Conservation (phyloP, 1,140 invertebrate genomes). For the Drosophila pseudoobscura region DNA sequence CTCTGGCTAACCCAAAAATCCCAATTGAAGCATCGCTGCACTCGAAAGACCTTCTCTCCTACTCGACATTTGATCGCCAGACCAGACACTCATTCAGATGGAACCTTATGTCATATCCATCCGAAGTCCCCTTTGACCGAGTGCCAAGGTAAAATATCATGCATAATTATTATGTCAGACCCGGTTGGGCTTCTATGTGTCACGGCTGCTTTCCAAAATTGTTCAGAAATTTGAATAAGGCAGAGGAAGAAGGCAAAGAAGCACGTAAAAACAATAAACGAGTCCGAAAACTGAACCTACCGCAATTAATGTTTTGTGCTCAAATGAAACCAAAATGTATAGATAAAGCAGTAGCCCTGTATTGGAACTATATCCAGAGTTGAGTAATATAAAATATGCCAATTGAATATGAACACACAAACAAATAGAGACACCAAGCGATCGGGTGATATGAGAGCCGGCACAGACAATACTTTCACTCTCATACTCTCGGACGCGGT, state of each 20-base stretch:
- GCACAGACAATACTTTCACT: slow-evolving; percentile 43
- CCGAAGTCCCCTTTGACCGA: slow-evolving; percentile 45
- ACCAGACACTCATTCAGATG: slow-evolving; percentile 24
- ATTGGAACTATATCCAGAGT: background rate
- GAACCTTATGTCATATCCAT: slow-evolving; percentile 59
- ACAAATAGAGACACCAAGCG: slow-evolving; percentile 23
- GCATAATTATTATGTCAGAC: slow-evolving; percentile 80
- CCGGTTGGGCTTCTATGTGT: slow-evolving; percentile 29
- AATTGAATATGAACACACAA: slow-evolving; percentile 36
- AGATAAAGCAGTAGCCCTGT: too few species aligned
- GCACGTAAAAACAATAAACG: slow-evolving; percentile 53
- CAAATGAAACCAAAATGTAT: background rate
- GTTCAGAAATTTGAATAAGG: slow-evolving; percentile 52
- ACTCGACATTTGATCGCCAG: slow-evolving; percentile 5
- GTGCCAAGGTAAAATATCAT: slow-evolving; percentile 65
- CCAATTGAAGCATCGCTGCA: slow-evolving; percentile 56
- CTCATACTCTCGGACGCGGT: slow-evolving; percentile 10
- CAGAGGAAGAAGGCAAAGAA: slow-evolving; percentile 18
- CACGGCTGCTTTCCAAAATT: slow-evolving; percentile 57
- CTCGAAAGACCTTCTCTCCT: slow-evolving; percentile 18
- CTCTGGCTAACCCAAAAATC: slow-evolving; percentile 59
- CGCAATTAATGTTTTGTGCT: slow-evolving; percentile 56
- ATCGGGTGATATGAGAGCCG: slow-evolving; percentile 16
- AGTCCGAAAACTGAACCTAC: slow-evolving; percentile 62
- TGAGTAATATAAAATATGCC: slow-evolving; percentile 33